Base-by-base conservation (phyloP, 2,113 vertebrate species). In the Grantiella picta region DNA sequence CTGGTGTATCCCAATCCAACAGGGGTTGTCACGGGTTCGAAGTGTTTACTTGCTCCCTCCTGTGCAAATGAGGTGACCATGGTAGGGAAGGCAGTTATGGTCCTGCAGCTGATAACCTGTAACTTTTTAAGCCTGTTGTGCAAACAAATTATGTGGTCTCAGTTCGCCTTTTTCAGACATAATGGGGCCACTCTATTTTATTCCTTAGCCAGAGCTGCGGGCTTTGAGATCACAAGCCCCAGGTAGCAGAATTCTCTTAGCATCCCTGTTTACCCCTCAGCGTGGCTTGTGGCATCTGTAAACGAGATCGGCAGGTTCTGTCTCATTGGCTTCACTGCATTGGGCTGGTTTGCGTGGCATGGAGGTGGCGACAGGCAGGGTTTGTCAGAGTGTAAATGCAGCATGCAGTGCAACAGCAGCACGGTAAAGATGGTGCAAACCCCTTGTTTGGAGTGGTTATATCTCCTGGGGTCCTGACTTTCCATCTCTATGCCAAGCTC, bases 401-500 rank as follows among this genome's bases (percentile, higher is more conserved):
- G 18, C 0, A 1, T 3, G 36, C 64, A 36, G 11, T 19, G 31
- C 27, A 40, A 40, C 24, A 85, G n/a, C 22, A 22, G 36, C 12
- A 35, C 3, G 7, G 49, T 66, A 76, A 76, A 87, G 69, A 20
- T 11, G 7, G 11, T 56, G 53, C 14, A 60, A 44, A 84, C 8
- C 13, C 7, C 4, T 2, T 10, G 4, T n/a, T 70, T 57, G 36
- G 28, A 24, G 35, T 3, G 29, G 6, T 60, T 83, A 5, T 78
- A 21, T 15, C 28, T 68, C n/a, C 44, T 33, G 40, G 22, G 22
- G 17, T 90, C 56, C 31, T 7, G 24, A 7, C 10, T 54, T 66
- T 22, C 44, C 66, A 31, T 28, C 31, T 17, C 14, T 22, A 3
- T 1, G 17, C 38, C 59, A 12, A 65, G 20, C 22, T 56, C 33